Evolutionary conservation across 1,140 invertebrate genomes (phyloP), one percentile per base, ranked within the genome.

Genomic region (Drosophila sulfurigaster): DNA sequence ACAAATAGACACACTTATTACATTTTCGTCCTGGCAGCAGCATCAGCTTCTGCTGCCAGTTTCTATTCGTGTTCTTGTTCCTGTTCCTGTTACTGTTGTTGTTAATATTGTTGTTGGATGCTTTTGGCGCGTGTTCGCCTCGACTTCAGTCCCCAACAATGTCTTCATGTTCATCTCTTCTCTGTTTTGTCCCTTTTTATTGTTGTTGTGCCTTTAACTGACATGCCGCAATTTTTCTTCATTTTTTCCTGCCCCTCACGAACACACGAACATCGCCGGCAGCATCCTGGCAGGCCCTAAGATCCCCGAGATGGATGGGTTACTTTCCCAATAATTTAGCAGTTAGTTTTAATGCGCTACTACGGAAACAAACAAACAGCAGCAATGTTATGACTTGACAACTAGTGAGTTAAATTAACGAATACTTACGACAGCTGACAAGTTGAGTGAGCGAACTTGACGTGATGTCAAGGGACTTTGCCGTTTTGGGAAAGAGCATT

Each of bases 1-100:
- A 88, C 83, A 88, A 88, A 89, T 88, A 88, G 83, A 88, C 85
- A 89, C 85, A 88, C 85, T 88, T 88, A 88, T 88, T 89, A 89
- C 83, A 73, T 89, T 89, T 83, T 89, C 43, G 74, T 83, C 64
- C 83, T 81, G 78, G 78, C 46, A 52, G 69, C 35, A 30, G 8
- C 16, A 11, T 10, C 20, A 59, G 6, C 38, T 73, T 16, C 69
- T 58, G 20, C 25, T 66, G 7, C 54, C 54, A 20, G 32, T 41
- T 57, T 20, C 54, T 20, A 41, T 41, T 32, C 11, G 10, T 52
- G 20, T 10, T 67, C 20, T n/a, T 49, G 15, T 48, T 41, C 32
- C 49, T 41, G 63, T 56, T 38, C 38, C 25, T 32, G 63, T 56
- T 38, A 20, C 25, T 32, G 15, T 20, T n/a, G n/a, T 74, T 74